Base-by-base conservation (phyloP, 1,140 invertebrate genomes). In the Patella vulgata region DNA sequence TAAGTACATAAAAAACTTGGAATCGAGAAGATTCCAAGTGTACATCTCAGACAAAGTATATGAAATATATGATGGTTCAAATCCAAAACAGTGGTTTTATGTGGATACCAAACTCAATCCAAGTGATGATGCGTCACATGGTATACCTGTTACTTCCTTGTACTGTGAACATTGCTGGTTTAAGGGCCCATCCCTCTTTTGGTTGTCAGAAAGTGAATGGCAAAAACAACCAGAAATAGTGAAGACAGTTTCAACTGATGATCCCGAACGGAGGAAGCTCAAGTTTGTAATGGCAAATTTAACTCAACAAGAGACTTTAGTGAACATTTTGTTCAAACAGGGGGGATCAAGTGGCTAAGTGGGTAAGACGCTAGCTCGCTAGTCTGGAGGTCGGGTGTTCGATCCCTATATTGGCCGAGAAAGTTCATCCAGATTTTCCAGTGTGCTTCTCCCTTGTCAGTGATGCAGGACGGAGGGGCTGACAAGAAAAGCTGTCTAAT, bases 191-290 rank as follows among this genome's bases (percentile, higher is more conserved):
- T 31, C 53, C 1, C 54, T 53, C 31, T 19, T 61, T 12, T n/a
- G 12, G 43, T 27, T 6, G 33, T 14, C 33, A 1, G 55, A 47
- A 31, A 11, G 73, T 68, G 48, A 86, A 83, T 83, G 83, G n/a
- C 21, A 30, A 11, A 21, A 33, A 21, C 27, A 6, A 4, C 21
- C 40, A 25, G 28, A 58, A 3, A 47, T 25, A 23, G 19, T 25
- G 27, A 42, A 19, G 3, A 27, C 1, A 21, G 12, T 30, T 17
- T 14, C 27, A 11, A n/a, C n/a, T 4, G 30, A 19, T 8, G 39
- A 30, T 58, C 19, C 33, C 11, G 47, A 6, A 19, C 47, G 14
- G 43, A 25, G 28, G 43, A n/a, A n/a, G n/a, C n/a, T n/a, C 19
- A 47, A n/a, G 5, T 19, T 23, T 6, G 19, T 28, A 40, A n/a